A percentile compares a stretch with the other conserved stretches of the same genome.
Evolutionary conservation across 2,888 invertebrate species (phyloP).

Genomic region (Pseudolycoriella hygida): DNA sequence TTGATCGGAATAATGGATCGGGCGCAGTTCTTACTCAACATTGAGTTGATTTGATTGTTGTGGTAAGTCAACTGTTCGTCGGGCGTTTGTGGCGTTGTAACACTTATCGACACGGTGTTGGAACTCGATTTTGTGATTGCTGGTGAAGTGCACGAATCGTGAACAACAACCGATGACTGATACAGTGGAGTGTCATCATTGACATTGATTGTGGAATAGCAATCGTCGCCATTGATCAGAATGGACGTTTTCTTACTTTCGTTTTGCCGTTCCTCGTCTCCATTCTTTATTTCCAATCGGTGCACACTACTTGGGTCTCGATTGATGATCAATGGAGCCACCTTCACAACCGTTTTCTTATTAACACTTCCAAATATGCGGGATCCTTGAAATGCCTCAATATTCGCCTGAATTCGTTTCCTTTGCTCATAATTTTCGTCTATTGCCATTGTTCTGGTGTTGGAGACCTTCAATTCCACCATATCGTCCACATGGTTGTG

Average conservation of each 20-base stretch:
- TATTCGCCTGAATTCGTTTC: background rate
- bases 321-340: conserved; percentile 16
- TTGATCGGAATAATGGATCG: background rate
- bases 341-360: conserved; percentile 31
- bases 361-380: conserved; percentile 3
- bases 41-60: conserved; percentile 22
- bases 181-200: conserved; percentile 49
- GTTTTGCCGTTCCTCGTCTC: conserved; percentile 30
- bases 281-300: conserved; percentile 35
- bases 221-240: conserved; percentile 54
- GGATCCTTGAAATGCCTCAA: conserved; percentile 4
- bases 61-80: conserved; percentile 23
- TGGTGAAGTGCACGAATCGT: conserved; percentile 25
- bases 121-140: conserved; percentile 25
- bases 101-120: conserved; percentile 43
- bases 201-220: conserved; percentile 57
- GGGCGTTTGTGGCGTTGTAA: conserved; percentile 19
- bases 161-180: conserved; percentile 55
- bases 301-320: background rate
- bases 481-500: background rate
- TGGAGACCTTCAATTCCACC: background rate
- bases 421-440: background rate
- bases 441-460: conserved; percentile 26
- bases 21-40: background rate
- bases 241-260: conserved; percentile 47